Evolutionary conservation across 2,797 vertebrate genomes (phyloP), one percentile per base, ranked within the genome.

Genomic region (Anisognathus igniventris): DNA sequence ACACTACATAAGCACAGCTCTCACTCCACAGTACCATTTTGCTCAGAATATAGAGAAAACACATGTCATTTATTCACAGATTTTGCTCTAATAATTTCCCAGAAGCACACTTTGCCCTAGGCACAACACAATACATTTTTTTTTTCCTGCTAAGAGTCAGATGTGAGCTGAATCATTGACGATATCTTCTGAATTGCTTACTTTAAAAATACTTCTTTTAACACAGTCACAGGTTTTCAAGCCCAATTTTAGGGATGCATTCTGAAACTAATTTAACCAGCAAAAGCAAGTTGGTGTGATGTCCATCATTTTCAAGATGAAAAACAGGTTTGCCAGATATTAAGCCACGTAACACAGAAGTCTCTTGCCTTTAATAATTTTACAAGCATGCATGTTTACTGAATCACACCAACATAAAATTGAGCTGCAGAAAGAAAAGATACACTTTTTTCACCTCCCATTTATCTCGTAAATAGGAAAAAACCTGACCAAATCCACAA

Each of bases 141-240:
- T 86, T 70, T 90, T 88, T 64, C 70, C 76, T 91, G 79, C 65
- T 28, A 67, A 64, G 51, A 88, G 33, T 61, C 79, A 87, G 73
- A 67, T 2, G 12, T n/a, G 45, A 92, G 84, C 80, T 78, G 78
- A 93, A 81, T 73, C 78, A 74, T 15, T 74, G 56, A 73, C 85
- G 90, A 81, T 24, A 33, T 79, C 93, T 93, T 85, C 51, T 23
- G 19, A 86, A 88, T 82, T 47, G 47, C 48, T 64, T 90, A 66
- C 75, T 90, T 88, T 77, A 88, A 86, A 96, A 89, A 71, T 67
- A 92, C 27, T 82, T 93, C 39, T 44, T 79, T 88, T 71, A 88
- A 68, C 6, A 45, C 6, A 57, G 56, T 31, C 39, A 48, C 12
- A 13, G 16, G 3, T 50, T 93, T 85, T 71, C 30, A 61, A 75